Evolutionary conservation across 2,888 invertebrate species (phyloP), one percentile per base, ranked within the genome.

Genomic region (Ferrisia virgata): DNA sequence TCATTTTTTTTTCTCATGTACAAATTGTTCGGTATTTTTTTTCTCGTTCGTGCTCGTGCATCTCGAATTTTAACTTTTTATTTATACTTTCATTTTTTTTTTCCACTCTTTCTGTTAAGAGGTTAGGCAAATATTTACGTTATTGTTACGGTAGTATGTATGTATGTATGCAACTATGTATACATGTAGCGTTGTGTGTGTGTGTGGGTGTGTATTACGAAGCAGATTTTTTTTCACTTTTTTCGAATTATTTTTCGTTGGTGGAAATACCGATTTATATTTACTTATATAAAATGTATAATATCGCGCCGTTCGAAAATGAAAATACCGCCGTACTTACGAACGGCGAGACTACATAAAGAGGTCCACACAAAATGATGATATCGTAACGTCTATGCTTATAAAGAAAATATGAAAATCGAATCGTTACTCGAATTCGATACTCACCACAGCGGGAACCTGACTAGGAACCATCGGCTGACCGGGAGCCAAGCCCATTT

Each of bases 401-500:
- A n/a, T n/a, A n/a, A n/a, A n/a, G n/a, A n/a, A n/a, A n/a, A n/a
- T n/a, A n/a, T n/a, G n/a, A n/a, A n/a, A n/a, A n/a, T n/a, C n/a
- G n/a, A n/a, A n/a, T n/a, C n/a, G 47, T 47, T n/a, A 53, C 22
- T 40, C 85, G 33, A 80, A 43, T 22, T 36, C 31, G 76, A 79
- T 39, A 92, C 96, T 94, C 91, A 96, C 96, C 93, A 96, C 96
- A 89, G 95, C 89, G 89, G 95, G 96, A 89, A 96, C 94, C 92
- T 96, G 96, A 90, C 96, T 96, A 90, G 96, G 95, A 89, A 96
- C 92, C 88, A 96, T 93, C 86, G 93, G 92, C 91, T 96, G 96
- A 85, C 89, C 88, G 87, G 96, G 96, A 89, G 95, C 93, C 88
- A 96, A 92, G 88, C 96, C 96, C 96, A 97, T 95, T 91, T 97